Evolutionary conservation across 2,797 vertebrate genomes (phyloP).

Genomic region (Craterocephalus amniculus): DNA sequence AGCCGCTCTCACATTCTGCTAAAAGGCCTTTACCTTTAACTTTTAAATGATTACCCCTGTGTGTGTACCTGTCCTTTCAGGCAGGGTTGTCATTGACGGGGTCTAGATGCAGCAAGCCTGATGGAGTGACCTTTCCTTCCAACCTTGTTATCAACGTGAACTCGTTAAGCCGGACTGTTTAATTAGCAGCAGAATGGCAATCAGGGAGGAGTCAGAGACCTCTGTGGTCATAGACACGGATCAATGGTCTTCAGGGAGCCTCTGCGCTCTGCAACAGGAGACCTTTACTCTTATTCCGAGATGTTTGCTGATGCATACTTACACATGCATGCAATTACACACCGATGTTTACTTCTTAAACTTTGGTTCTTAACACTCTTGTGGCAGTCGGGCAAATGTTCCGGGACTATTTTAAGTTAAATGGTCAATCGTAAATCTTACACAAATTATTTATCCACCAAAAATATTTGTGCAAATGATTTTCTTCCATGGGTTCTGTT

Average conservation of each 20-base stretch:
- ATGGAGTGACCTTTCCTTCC: conserved; percentile 73
- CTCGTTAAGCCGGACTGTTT: conserved; percentile 75
- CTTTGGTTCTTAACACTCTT: not conserved
- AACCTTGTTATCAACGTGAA: conserved; percentile 68
- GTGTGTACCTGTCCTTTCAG: conserved; percentile 44
- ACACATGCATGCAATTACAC: not conserved
- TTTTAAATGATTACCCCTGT: conserved; percentile 24
- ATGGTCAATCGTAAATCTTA: too few species aligned
- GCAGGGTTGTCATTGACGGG: conserved; percentile 52
- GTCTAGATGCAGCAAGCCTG: conserved; percentile 51
- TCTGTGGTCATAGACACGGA: conserved; percentile 62
- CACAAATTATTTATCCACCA: too few species aligned
- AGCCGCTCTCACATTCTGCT: conserved; percentile 3
- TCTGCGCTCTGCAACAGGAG: conserved; percentile 36
- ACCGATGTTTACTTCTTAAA: not conserved
- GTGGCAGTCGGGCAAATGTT: not conserved
- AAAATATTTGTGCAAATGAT: too few species aligned
- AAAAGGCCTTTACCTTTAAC: conserved; percentile 13
- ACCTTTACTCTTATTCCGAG: conserved; percentile 29
- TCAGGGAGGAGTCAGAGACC: conserved; percentile 61
- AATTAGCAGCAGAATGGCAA: conserved; percentile 73
- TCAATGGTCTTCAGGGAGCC: conserved; percentile 74
- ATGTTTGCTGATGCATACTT: conserved; percentile 15
- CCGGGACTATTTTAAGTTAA: not conserved
- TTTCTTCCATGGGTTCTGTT: too few species aligned